Percentiles rank a stretch among this genome's conserved stretches.
Evolutionary conservation across 23 tunicate genomes (phyloP).

Genomic region (Clavelina lepadiformis): DNA sequence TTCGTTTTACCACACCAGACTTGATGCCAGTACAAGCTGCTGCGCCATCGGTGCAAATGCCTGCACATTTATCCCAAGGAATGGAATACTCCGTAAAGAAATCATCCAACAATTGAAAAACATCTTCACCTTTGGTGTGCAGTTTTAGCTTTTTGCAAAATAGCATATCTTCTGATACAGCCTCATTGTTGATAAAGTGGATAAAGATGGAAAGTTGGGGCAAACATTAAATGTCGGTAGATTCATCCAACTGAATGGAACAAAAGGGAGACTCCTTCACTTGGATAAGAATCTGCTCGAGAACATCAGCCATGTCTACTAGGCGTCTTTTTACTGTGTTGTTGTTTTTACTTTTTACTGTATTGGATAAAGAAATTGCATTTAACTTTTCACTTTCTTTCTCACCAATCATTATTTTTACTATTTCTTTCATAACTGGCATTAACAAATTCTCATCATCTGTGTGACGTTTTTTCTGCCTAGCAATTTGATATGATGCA

Average conservation of each 20-base stretch:
- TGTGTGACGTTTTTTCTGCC: slow-evolving; percentile 12
- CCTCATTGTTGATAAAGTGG: neutral
- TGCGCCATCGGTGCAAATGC: neutral
- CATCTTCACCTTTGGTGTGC: neutral
- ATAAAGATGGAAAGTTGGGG: neutral
- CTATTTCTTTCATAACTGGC: slow-evolving; percentile 26
- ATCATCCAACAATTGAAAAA: neutral
- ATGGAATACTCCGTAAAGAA: no score
- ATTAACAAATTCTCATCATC: slow-evolving; percentile 28
- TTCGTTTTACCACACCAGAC: slow-evolving; percentile 12
- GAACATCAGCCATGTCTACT: no score
- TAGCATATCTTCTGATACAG: neutral
- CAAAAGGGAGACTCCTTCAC: neutral
- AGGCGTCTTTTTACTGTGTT: no score
- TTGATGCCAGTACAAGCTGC: slow-evolving; percentile 19
- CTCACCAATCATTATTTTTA: neutral
- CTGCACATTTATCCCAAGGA: neutral
- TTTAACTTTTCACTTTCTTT: slow-evolving; percentile 1
- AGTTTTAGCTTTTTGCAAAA: neutral
- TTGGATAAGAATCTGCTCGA: neutral
- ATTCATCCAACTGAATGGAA: neutral
- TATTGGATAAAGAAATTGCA: neutral
- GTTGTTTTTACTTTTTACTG: no score
- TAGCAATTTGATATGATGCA: slow-evolving; percentile 15
- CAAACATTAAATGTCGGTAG: neutral